Base-by-base conservation (phyloP, 2,797 vertebrate species). In the Fistularia tabacaria region DNA sequence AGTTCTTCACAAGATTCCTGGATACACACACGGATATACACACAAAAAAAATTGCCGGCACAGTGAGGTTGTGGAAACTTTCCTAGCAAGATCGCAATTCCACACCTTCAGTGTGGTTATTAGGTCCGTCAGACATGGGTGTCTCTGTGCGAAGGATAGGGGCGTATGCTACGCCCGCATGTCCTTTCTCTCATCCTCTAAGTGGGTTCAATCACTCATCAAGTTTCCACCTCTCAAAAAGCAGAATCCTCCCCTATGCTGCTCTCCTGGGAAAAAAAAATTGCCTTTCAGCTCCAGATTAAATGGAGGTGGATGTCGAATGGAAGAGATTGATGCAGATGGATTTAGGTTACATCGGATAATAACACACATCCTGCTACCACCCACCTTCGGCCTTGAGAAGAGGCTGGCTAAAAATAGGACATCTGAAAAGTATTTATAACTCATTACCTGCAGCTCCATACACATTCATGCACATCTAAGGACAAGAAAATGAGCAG, bases 151-250 rank as follows among this genome's bases (percentile, higher is more conserved):
- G 51, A 59, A 69, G 75, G 81, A 52, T 75, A 63, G 64, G 78
- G 76, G 54, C 68, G 54, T 46, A 69, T 64, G 63, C 78, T 74
- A 56, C 70, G 73, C 74, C 80, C 59, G 47, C 66, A 81, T 55
- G 59, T 67, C 79, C 59, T 74, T 71, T 75, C 78, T 69, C 57
- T 43, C 1, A 51, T 72, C 64, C 62, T 57, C 71, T 74, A 66
- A 83, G 86, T 79, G 81, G 54, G 61, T 73, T 76, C 83, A 81
- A 76, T 84, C 82, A 88, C 80, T 80, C 81, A 69, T 88, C 70
- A 82, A 77, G 42, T 72, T 51, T 42, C 70, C 62, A n/a, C 64
- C 45, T 47, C 63, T 43, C 58, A 66, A 64, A 47, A 59, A 46
- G 59, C 41, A 54, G 51, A 43, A n/a, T n/a, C n/a, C n/a, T n/a